Base-by-base conservation (phyloP, 2,797 vertebrate species). In the Sparus aurata region DNA sequence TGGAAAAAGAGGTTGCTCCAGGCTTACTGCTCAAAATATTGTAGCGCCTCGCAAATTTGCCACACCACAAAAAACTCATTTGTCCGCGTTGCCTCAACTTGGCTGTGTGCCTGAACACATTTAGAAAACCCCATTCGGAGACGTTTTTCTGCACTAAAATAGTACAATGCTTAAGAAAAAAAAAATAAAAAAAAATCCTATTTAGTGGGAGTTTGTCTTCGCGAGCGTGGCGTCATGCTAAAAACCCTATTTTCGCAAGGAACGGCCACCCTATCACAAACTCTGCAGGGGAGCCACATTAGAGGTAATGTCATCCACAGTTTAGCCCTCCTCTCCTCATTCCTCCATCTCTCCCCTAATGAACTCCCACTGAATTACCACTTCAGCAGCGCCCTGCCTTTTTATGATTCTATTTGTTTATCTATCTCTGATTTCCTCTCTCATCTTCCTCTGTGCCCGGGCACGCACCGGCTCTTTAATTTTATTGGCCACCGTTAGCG, bases 341-440 rank as follows among this genome's bases (percentile, higher is more conserved):
- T 92, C 89, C 86, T 90, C 92, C 93, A 89, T 94, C 93, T 93
- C 92, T 85, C 86, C 79, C 89, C 93, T 95, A 96, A 95, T 95
- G 94, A 96, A 95, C 93, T 94, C 92, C 91, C 84, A 88, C 92
- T 87, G 94, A 94, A 95, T 95, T 95, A 95, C 93, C 89, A 93
- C 90, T 92, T 93, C 93, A 92, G 73, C 91, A 92, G 93, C 91
- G 83, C 92, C 91, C 93, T 92, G 92, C 90, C 88, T 92, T 94
- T 96, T 95, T 95, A 95, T 94, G 94, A 95, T 95, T 95, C 94
- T 95, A 95, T 96, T 95, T 95, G 95, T 95, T 95, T 95, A 95
- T 95, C 92, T 94, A 91, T 91, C 91, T 91, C 93, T 94, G 93
- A 95, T 95, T 95, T 91, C 91, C 92, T 89, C 88, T 87, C 84